Conservation (phyloP, 2,113 vertebrate species). For the Oncorhynchus tshawytscha region DNA sequence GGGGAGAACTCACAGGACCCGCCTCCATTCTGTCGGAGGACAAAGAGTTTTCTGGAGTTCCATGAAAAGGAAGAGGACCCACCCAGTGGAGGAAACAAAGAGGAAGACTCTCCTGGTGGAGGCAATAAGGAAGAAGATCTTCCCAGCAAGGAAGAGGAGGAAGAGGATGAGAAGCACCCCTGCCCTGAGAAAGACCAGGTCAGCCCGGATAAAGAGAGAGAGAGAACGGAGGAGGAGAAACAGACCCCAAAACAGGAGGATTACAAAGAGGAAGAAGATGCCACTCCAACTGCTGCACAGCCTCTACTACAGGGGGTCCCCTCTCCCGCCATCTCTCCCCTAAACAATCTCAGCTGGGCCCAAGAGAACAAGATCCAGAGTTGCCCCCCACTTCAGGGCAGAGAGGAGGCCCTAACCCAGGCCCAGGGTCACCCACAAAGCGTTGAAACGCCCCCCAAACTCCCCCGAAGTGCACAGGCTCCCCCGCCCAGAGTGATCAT, state of each 20-base stretch:
- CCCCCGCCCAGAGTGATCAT: constrained; percentile 51
- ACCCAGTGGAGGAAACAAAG: constrained; percentile 57
- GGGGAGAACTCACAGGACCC: constrained; percentile 74
- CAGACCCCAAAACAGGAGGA: constrained; percentile 45
- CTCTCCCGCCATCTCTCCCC: constrained; percentile 58
- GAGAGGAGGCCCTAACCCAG: constrained; percentile 55
- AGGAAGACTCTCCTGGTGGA: constrained; percentile 43
- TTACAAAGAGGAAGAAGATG: constrained; percentile 28
- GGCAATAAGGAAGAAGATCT: constrained; percentile 79
- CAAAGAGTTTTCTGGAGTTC: constrained; percentile 94
- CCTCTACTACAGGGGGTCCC: constrained; percentile 66
- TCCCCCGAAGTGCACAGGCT: constrained; percentile 57
- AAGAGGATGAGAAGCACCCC: constrained; percentile 56
- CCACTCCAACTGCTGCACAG: constrained; percentile 50
- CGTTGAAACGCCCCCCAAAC: constrained; percentile 56
- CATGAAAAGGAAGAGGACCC: constrained; percentile 83
- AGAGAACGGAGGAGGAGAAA: constrained; percentile 71
- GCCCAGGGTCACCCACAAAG: constrained; percentile 46
- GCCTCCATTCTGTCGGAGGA: constrained; percentile 76
- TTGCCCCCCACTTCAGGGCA: constrained; percentile 47
- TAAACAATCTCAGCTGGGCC: constrained; percentile 57
- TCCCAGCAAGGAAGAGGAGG: constrained; percentile 44
- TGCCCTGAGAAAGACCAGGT: constrained; percentile 63
- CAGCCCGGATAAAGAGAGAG: constrained; percentile 62
- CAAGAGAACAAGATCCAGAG: constrained; percentile 53